Evolutionary conservation across 1,140 invertebrate genomes (phyloP), one percentile per base, ranked within the genome.

Genomic region (Habropoda laboriosa): DNA sequence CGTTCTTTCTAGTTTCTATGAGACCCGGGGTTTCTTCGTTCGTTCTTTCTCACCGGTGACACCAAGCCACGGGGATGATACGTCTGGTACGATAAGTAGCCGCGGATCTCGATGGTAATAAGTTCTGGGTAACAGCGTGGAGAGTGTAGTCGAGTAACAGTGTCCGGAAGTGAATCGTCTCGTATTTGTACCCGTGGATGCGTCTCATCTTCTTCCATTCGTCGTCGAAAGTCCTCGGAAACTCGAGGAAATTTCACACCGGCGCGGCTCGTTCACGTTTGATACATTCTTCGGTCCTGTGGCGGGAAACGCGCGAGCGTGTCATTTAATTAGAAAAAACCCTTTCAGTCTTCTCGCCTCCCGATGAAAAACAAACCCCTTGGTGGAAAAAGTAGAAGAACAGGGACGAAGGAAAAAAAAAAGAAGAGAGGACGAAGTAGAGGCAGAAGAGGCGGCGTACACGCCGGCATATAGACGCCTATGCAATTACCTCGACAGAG

Each of bases 81-180:
- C 73, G 67, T 68, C 66, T 42, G 47, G 42, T 27, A 40, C 67
- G 68, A 85, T 73, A 85, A 84, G 71, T 75, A 60, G 63, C 47
- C 63, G 70, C 42, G 45, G 45, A 71, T 51, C 57, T 45, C 51
- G 79, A 74, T 81, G 47, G 68, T 81, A 81, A 81, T 86, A 84
- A 83, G 64, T 42, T 68, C 42, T 63, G 21, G n/a, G 61, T 66
- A 66, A 64, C 47, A 27, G 18, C 32, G 38, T 5, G 42, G 45
- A 21, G 45, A 35, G 58, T n/a, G n/a, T n/a, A 79, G 63, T 67
- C 57, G 49, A 47, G 30, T 32, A n/a, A 24, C 7, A 32, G 40
- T 10, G 72, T 53, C 32, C 53, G 21, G 32, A 70, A 27, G 51
- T 40, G 30, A 47, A 75, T 51, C 24, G 72, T 32, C 2, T n/a